A percentile compares a stretch with the other conserved stretches of the same genome.
Evolutionary conservation across 2,113 vertebrate species (phyloP).

Genomic region (Talpa occidentalis): DNA sequence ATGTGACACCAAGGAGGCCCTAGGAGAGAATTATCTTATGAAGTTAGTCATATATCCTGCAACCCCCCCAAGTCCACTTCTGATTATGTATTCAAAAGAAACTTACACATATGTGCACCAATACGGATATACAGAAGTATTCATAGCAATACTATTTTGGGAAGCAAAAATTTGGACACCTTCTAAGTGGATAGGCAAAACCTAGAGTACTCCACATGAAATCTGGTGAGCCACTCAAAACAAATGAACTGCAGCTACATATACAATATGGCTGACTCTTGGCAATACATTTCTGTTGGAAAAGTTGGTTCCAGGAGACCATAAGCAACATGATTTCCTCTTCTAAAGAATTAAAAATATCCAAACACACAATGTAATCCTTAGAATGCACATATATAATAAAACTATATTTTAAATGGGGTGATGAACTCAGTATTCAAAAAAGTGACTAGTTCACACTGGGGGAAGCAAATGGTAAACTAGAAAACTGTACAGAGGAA

Average conservation of each 20-base stretch:
- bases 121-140: background rate
- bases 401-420: conserved; percentile 33
- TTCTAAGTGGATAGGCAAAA: conserved; percentile 23
- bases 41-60: background rate
- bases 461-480: background rate
- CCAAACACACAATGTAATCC: background rate
- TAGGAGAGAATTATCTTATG: background rate
- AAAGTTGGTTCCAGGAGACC: conserved; percentile 5
- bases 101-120: background rate
- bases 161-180: conserved; percentile 29
- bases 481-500: background rate
- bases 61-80: conserved; percentile 16
- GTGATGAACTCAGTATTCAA: background rate
- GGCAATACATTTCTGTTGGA: background rate
- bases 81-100: background rate
- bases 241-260: background rate
- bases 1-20: no score
- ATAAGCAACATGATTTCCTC: conserved; percentile 6
- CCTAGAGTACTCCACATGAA: conserved; percentile 26
- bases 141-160: conserved; percentile 25
- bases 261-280: background rate
- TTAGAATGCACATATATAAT: background rate
- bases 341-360: conserved; percentile 65
- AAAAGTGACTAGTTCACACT: conserved; percentile 16
- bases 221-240: conserved; percentile 18